Conservation (phyloP, 2,888 invertebrate species). For the Dorcus parallelipipedus region DNA sequence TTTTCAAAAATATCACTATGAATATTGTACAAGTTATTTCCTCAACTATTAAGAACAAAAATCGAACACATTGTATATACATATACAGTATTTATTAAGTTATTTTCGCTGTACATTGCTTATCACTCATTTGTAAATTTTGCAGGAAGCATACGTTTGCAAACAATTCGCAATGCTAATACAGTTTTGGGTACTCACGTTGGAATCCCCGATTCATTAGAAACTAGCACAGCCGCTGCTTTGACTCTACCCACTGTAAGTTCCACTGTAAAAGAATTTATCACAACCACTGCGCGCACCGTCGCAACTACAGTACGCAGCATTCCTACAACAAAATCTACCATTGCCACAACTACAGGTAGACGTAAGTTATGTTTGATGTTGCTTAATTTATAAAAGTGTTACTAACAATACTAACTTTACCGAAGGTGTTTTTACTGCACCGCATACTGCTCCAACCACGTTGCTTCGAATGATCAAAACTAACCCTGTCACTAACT, state of each 20-base stretch:
- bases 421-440: constrained; percentile 53
- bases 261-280: constrained; percentile 38
- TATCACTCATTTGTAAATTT: constrained; percentile 11
- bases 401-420: constrained; percentile 36
- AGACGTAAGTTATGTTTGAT: constrained; percentile 44
- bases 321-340: constrained; percentile 32
- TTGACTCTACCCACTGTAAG: constrained; percentile 37
- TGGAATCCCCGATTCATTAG: constrained; percentile 54
- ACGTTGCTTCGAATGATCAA: constrained; percentile 52
- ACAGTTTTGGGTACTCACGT: constrained; percentile 62
- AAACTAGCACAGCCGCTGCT: constrained; percentile 52
- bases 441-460: constrained; percentile 41
- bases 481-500: constrained; percentile 39
- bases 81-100: too few species aligned
- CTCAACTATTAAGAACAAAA: background rate
- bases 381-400: background rate
- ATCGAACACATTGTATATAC: too few species aligned
- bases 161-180: constrained; percentile 72
- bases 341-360: constrained; percentile 49
- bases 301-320: constrained; percentile 34
- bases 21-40: background rate
- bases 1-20: background rate
- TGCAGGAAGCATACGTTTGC: constrained; percentile 64
- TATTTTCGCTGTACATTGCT: background rate
- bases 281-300: constrained; percentile 46